phyloP scores from a whole-genome alignment of 2,113 vertebrate species.

The Pseudopodoces humilis region DNA sequence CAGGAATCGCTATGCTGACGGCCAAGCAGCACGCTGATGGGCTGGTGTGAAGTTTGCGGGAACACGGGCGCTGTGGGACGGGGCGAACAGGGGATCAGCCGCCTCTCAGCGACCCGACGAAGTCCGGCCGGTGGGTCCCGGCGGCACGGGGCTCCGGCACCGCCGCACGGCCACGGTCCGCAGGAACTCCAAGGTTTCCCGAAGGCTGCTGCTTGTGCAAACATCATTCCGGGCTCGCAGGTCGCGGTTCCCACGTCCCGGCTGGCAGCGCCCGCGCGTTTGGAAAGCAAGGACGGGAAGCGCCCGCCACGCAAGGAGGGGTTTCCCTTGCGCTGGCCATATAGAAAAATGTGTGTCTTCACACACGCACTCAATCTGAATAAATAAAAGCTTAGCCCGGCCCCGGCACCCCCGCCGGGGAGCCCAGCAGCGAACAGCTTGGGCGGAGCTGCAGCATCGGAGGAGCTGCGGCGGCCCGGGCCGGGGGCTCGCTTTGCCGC shows the following conservation, averaged over 20 bases:
- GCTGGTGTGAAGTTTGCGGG: background rate
- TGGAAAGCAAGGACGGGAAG: background rate
- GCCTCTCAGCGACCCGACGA: background rate
- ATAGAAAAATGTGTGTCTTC: background rate
- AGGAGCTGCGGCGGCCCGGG: background rate
- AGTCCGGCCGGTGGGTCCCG: background rate
- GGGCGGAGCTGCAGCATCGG: background rate
- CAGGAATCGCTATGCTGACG: fast-evolving
- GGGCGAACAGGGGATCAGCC: background rate
- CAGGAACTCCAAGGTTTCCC: background rate
- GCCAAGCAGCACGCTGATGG: background rate
- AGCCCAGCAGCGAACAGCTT: background rate
- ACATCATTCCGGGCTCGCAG: background rate
- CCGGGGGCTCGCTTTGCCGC: background rate
- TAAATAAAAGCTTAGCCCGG: background rate
- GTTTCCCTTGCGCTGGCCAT: background rate
- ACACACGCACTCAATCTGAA: background rate
- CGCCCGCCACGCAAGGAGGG: too few species aligned
- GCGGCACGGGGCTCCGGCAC: background rate
- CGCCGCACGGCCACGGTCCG: background rate
- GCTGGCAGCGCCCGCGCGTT: background rate
- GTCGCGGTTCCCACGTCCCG: background rate
- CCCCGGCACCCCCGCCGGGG: background rate
- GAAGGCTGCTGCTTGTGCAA: background rate
- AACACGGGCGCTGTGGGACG: background rate